phyloP scores from a whole-genome alignment of 2,888 invertebrate species.

The Chironomus tentans region DNA sequence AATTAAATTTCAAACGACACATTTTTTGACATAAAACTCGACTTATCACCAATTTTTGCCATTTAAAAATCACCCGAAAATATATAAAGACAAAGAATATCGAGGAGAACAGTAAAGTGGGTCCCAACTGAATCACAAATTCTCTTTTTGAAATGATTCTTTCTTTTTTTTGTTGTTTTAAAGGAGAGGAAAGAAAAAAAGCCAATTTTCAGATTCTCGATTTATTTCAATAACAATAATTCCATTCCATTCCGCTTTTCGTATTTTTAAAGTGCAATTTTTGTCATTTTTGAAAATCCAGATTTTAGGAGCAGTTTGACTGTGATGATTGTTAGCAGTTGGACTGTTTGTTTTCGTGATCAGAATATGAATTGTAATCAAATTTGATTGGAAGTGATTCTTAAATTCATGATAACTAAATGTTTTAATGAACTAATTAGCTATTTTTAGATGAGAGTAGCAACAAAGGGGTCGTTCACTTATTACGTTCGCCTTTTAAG shows the following conservation, averaged over 20 bases:
- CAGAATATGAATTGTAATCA: too few relatives aligned
- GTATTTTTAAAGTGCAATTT: too few relatives aligned
- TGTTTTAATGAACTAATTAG: too few relatives aligned
- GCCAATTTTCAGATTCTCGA: constrained; percentile 15
- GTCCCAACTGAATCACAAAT: neutral
- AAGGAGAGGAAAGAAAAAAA: neutral
- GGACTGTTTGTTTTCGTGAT: too few relatives aligned
- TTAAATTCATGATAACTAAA: too few relatives aligned
- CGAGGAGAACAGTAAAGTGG: neutral
- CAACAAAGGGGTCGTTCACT: too few relatives aligned
- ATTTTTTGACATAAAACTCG: constrained; percentile 26
- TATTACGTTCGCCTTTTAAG: too few relatives aligned
- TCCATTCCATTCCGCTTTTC: constrained; percentile 1
- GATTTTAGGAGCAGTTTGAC: too few relatives aligned
- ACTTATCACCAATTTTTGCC: constrained; percentile 27
- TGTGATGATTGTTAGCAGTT: too few relatives aligned
- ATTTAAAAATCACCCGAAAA: constrained; percentile 23
- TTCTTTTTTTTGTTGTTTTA: neutral
- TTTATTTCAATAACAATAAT: constrained; percentile 25
- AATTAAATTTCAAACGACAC: constrained; percentile 23
- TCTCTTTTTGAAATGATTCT: neutral
- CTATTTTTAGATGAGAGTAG: too few relatives aligned
- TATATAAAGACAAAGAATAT: neutral
- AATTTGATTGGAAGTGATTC: too few relatives aligned
- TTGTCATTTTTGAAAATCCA: too few relatives aligned